Conservation (phyloP, 2,888 invertebrate species). For the Athetis lepigone region DNA sequence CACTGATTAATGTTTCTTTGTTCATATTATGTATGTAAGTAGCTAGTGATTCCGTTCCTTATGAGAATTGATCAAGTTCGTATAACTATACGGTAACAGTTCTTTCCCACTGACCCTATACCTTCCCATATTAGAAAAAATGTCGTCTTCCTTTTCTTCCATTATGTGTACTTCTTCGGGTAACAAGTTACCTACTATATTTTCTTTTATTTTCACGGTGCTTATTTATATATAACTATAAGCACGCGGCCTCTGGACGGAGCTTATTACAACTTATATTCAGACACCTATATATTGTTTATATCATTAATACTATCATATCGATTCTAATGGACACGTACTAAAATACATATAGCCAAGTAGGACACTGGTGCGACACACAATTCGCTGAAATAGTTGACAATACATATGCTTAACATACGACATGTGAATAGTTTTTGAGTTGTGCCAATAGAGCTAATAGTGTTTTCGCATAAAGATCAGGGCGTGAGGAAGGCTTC, state of each 20-base stretch:
- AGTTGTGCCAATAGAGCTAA: conserved; percentile 81
- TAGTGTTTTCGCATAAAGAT: conserved; percentile 73
- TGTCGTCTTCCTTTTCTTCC: conserved; percentile 33
- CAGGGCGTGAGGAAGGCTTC: conserved; percentile 88
- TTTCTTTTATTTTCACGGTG: conserved; percentile 54
- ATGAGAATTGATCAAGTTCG: conserved; percentile 32
- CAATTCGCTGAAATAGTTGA: conserved; percentile 74
- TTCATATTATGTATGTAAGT: conserved; percentile 51
- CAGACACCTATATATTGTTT: conserved; percentile 67
- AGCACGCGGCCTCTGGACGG: conserved; percentile 77
- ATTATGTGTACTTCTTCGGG: conserved; percentile 32
- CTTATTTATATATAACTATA: conserved; percentile 56
- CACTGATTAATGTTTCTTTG: conserved; percentile 45
- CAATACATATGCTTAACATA: conserved; percentile 78
- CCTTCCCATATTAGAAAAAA: conserved; percentile 24
- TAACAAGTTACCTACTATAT: conserved; percentile 38
- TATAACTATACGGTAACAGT: conserved; percentile 31
- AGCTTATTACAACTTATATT: conserved; percentile 71
- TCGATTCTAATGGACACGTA: conserved; percentile 62
- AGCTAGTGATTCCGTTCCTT: conserved; percentile 42
- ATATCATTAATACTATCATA: conserved; percentile 65
- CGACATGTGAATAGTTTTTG: conserved; percentile 90
- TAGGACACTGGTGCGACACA: conserved; percentile 85
- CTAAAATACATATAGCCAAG: conserved; percentile 64
- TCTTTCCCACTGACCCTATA: conserved; percentile 19